Percentiles rank a stretch among this genome's conserved stretches.
Evolutionary conservation across 2,888 invertebrate genomes (phyloP).

Genomic region (Rhingia rostrata): DNA sequence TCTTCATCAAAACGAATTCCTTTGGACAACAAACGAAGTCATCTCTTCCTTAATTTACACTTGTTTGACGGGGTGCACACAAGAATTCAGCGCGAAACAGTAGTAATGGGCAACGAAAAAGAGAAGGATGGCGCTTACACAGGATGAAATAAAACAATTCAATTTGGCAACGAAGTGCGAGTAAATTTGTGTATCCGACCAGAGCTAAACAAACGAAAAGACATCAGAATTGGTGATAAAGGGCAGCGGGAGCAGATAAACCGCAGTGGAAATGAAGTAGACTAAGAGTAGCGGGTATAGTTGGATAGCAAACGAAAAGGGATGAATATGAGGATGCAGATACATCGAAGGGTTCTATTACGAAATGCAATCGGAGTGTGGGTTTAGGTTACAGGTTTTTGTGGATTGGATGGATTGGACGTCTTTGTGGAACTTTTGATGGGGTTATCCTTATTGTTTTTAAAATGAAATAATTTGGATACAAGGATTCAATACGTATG

Average conservation of each 20-base stretch:
- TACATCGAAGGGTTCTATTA: no score
- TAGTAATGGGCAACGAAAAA: conserved; percentile 5
- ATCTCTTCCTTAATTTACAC: conserved; percentile 62
- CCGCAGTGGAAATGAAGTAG: background rate
- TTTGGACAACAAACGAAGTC: conserved; percentile 28
- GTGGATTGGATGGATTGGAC: no score
- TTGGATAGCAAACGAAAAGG: background rate
- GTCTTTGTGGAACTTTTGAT: no score
- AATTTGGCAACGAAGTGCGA: conserved; percentile 55
- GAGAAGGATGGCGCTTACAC: background rate
- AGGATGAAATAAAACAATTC: conserved; percentile 64
- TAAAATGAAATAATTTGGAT: no score
- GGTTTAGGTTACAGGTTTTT: no score
- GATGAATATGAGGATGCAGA: background rate
- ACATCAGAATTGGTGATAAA: background rate
- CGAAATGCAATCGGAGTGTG: no score
- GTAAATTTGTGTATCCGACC: conserved; percentile 4
- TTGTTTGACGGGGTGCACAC: conserved; percentile 34
- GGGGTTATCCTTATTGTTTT: no score
- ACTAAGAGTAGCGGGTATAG: background rate
- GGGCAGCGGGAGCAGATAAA: background rate
- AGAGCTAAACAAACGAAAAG: background rate
- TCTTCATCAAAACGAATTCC: conserved; percentile 32
- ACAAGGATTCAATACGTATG: no score
- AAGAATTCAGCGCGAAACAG: conserved; percentile 32